Base-by-base conservation (phyloP, 2,888 invertebrate genomes). In the Hetaerina titia region DNA sequence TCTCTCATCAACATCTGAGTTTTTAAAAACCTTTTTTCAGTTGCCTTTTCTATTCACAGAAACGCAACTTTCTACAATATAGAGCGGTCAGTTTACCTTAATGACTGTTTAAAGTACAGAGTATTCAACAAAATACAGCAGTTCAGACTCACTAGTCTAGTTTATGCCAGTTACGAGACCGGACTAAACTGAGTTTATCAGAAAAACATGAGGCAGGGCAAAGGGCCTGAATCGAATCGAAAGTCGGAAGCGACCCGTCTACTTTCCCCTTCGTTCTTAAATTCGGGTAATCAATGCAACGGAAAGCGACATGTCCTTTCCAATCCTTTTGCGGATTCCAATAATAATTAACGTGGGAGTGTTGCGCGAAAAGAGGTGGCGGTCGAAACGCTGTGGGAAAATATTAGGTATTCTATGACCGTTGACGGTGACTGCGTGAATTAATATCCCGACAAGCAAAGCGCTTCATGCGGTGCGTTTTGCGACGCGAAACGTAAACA, bases 301-400 rank as follows among this genome's bases (percentile, higher is more conserved):
- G 69, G 31, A 81, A 45, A 81, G n/a, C 81, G 31, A 15, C 31
- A 31, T 31, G 31, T 13, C 81, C 45, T 45, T 25, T 31, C 31
- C 81, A 81, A 81, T 31, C 81, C 81, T 31, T 81, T 81, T 25
- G n/a, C 31, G 81, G 31, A 81, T 31, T 31, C 81, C 31, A 31
- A 81, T 31, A 81, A 81, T 81, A 81, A 81, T 81, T 81, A 81
- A 81, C 81, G 31, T 31, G 25, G 31, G 31, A 81, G 81, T 81
- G 81, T 31, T 81, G 81, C 81, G 31, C 45, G 45, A 45, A 81
- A 25, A 31, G 81, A 81, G 81, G 25, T 81, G 81, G 31, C 2
- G 31, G 2, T 13, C 6, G 31, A n/a, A 15, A 81, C 13, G 31
- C 13, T 31, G 81, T 69, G 11, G 13, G 81, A 31, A 31, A 9